Percentiles rank a stretch among this genome's conserved stretches.
Conservation (phyloP, 2,888 invertebrate species). For the Microctonus hyperodae region DNA sequence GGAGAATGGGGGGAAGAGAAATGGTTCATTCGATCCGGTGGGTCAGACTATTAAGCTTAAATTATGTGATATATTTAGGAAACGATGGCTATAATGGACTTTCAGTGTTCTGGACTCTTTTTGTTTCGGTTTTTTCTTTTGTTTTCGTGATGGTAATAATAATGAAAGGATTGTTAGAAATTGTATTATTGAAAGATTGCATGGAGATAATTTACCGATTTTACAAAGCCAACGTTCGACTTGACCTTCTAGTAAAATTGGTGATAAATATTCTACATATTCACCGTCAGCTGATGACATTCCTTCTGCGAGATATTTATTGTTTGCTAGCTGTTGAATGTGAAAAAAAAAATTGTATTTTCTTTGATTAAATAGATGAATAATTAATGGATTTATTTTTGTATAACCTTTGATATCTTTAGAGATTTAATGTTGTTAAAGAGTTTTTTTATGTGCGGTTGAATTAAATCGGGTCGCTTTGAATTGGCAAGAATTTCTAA, state of each 20-base stretch:
- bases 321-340: constrained; percentile 44
- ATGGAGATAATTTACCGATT: constrained; percentile 68
- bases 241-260: constrained; percentile 77
- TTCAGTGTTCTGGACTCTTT: constrained; percentile 13
- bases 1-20: neutral
- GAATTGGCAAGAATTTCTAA: constrained; percentile 87
- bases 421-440: constrained; percentile 85
- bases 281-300: constrained; percentile 90
- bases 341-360: neutral
- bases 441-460: constrained; percentile 86
- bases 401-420: constrained; percentile 71
- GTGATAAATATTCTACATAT: constrained; percentile 75
- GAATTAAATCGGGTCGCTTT: constrained; percentile 82
- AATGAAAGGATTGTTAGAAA: neutral
- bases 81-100: neutral
- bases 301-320: constrained; percentile 67
- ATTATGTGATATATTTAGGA: neutral
- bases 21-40: constrained; percentile 5
- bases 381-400: neutral
- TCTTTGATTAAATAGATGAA: neutral
- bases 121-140: neutral
- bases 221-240: constrained; percentile 82
- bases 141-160: neutral
- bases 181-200: neutral
- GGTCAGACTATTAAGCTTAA: neutral